Base-by-base conservation (phyloP, 2,113 vertebrate species). In the Chaetodon trifascialis region DNA sequence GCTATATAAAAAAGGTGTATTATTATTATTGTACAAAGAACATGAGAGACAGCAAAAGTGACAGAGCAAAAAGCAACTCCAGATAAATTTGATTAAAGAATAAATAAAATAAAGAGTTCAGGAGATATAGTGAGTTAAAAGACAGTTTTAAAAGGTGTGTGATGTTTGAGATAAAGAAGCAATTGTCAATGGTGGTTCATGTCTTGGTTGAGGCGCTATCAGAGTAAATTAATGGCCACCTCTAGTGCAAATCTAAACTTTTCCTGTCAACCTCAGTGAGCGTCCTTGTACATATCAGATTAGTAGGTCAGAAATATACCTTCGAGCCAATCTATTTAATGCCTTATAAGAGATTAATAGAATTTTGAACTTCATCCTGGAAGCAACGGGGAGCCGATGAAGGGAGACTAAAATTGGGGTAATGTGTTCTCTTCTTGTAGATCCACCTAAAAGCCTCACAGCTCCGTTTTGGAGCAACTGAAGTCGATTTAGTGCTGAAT, bases 381-480 rank as follows among this genome's bases (percentile, higher is more conserved):
- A 47, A 64, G 40, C 40, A 64, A 56, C 10, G 0, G 1, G 44
- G 71, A 62, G 47, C 56, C 9, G 44, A 52, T 70, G 2, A 52
- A 46, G 7, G 23, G 7, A 55, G 9, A 2, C 15, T 30, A 7
- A 55, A 47, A 75, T 49, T 62, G 54, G 65, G 10, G 46, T 56
- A 47, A 69, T 82, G 38, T 64, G 38, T 54, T 75, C n/a, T 59
- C 15, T 30, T 30, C 46, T 54, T 2, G 6, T 58, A 40, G 47
- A 5, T 66, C 12, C 10, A 12, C 19, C 49, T 59, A 42, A 76
- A 66, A 58, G 74, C 51, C 62, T 46, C 11, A 30, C 54, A 49
- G 44, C 42, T 59, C n/a, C 11, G 40, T 51, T 78, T 40, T 68
- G 42, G 42, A 59, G 15, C 40, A 54, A 55, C 10, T 73, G 5